Base-by-base conservation (phyloP, 1,140 invertebrate genomes). In the Meloidogyne floridensis region DNA sequence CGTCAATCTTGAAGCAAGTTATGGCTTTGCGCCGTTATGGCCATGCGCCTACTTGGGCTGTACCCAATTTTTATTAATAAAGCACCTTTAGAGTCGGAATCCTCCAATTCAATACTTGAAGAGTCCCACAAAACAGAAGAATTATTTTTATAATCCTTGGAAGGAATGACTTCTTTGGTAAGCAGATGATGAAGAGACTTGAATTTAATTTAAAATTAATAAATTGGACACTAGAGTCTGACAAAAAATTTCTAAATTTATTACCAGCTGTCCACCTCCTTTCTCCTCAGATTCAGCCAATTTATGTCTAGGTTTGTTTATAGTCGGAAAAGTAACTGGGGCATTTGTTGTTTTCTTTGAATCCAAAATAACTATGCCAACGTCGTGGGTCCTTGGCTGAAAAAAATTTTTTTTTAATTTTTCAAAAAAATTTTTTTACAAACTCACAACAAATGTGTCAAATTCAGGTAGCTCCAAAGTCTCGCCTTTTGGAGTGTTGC, bases 401-500 rank as follows among this genome's bases (percentile, higher is more conserved):
- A 69, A 20, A 54, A 75, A 75, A 56, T 11, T 32, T 65, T 65
- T 51, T 20, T 77, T 43, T 9, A 56, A 54, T 18, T 11, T n/a
- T 56, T 56, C 18, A 18, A 77, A 77, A 77, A 69, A 47, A 70
- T 65, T 65, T 47, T 13, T 70, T 53, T 78, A 20, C 15, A 42
- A 71, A 32, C 51, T 10, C n/a, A 79, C 77, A 43, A 89, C 87
- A 76, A 88, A 88, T n/a, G 82, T 86, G 51, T 81, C 42, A 53
- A 86, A 86, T 20, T 85, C 85, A n/a, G 79, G 85, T 20, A 84
- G 42, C 72, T 80, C 80, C 42, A 86, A 72, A n/a, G 84, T 83
- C 56, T 88, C 87, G 59, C 87, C 87, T 54, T 88, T 83, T 42
- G 84, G 86, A 65, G 77, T 86, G 84, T 89, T 88, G 80, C 87